Evolutionary conservation across 2,888 invertebrate species (phyloP).

Genomic region (Sthenelais limicola): DNA sequence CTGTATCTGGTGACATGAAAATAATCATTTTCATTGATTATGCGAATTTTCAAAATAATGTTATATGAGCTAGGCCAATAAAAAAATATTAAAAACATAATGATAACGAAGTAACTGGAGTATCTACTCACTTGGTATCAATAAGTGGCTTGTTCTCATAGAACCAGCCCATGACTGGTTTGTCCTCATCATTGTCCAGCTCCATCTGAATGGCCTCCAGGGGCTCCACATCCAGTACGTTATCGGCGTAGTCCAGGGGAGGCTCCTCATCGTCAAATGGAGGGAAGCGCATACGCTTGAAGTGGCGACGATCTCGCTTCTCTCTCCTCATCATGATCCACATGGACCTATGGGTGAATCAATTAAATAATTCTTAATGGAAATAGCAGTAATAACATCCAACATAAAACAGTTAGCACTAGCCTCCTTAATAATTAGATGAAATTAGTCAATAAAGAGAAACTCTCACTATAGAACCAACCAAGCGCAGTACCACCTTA

Average conservation of each 20-base stretch:
- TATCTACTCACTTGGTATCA: constrained; percentile 82
- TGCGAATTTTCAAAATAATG: neutral
- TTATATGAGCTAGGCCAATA: neutral
- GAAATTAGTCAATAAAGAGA: too few species aligned
- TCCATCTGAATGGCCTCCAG: constrained; percentile 99
- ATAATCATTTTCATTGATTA: too few species aligned
- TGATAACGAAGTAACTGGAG: neutral
- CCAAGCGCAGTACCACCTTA: too few species aligned
- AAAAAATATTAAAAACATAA: too few species aligned
- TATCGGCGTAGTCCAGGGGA: constrained; percentile 98
- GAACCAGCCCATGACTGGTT: constrained; percentile 90
- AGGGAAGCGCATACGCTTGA: constrained; percentile 99
- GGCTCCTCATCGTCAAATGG: constrained; percentile 99
- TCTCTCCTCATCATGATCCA: constrained; percentile 99
- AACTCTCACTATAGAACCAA: too few species aligned
- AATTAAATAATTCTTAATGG: too few species aligned
- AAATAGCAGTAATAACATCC: too few species aligned
- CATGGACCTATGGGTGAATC: too few species aligned
- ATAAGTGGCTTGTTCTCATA: constrained; percentile 98
- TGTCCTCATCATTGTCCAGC: constrained; percentile 90
- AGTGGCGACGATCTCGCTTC: constrained; percentile 97
- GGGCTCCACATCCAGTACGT: constrained; percentile 98
- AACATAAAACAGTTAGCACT: too few species aligned
- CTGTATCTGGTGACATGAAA: neutral
- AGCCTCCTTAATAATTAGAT: too few species aligned